Conservation (phyloP, 2,888 invertebrate species). For the Hyppa rectilinea region DNA sequence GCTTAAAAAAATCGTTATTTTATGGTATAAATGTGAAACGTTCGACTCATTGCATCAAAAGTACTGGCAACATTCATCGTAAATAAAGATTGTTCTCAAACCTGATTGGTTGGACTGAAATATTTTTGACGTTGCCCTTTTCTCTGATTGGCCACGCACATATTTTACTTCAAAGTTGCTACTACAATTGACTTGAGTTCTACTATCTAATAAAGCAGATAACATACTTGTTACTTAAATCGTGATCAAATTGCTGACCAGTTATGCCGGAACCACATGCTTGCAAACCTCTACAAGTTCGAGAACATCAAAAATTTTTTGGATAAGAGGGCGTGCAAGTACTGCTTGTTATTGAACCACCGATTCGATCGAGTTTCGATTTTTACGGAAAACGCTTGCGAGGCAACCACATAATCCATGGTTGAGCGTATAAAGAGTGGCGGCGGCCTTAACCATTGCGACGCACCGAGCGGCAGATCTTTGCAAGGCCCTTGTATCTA, state of each 20-base stretch:
- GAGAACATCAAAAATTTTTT: background rate
- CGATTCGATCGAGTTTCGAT: background rate
- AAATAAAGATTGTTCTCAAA: background rate
- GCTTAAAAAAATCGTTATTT: constrained; percentile 29
- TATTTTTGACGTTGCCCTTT: background rate
- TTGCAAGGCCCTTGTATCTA: background rate
- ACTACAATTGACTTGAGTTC: background rate
- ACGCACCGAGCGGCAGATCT: background rate
- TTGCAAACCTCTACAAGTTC: background rate
- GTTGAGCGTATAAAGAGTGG: background rate
- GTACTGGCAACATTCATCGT: constrained; percentile 25
- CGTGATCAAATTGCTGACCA: background rate
- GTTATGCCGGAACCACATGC: background rate
- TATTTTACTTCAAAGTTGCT: constrained; percentile 18
- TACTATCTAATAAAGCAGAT: constrained; percentile 36
- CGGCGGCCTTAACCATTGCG: background rate
- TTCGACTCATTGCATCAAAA: background rate
- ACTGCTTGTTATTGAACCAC: background rate
- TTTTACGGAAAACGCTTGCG: background rate
- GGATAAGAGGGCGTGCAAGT: background rate
- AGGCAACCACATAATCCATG: background rate
- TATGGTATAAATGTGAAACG: constrained; percentile 46
- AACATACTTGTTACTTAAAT: background rate
- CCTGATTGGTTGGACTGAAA: constrained; percentile 33
- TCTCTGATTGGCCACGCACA: constrained; percentile 11